A percentile compares a stretch with the other conserved stretches of the same genome.
phyloP scores from a whole-genome alignment of 2,888 invertebrate species.

The Orthonychiurus folsomi region DNA sequence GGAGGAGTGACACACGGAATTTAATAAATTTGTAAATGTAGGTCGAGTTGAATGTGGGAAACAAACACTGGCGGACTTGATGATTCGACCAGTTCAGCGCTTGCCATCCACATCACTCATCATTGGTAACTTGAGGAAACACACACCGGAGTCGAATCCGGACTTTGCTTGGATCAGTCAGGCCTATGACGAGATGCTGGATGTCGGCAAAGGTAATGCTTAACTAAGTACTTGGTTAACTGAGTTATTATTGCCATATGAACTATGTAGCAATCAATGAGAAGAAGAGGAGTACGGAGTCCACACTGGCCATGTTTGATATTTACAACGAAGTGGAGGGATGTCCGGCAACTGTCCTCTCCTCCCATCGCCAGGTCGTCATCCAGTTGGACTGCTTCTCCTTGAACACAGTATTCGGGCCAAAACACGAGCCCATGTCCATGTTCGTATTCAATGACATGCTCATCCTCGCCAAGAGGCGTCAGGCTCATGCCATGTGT shows the following conservation, averaged over 20 bases:
- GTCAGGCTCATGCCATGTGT: no score
- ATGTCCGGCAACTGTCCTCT: conserved; percentile 73
- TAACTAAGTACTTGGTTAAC: no score
- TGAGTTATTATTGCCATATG: no score
- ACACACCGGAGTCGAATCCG: conserved; percentile 78
- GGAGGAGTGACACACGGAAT: neutral
- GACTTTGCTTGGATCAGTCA: conserved; percentile 49
- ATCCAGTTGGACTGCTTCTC: conserved; percentile 35
- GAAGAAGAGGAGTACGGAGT: conserved; percentile 92
- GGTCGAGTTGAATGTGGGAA: conserved; percentile 85
- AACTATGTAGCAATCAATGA: no score
- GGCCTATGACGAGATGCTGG: conserved; percentile 27
- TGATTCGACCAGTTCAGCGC: conserved; percentile 95
- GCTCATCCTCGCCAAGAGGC: conserved; percentile 36
- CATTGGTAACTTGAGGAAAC: conserved; percentile 88
- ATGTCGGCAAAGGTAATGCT: conserved; percentile 78
- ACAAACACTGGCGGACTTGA: conserved; percentile 86
- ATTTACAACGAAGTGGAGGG: conserved; percentile 97
- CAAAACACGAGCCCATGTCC: conserved; percentile 33
- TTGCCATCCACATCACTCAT: conserved; percentile 91
- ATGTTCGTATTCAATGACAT: conserved; percentile 36
- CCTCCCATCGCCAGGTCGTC: conserved; percentile 34
- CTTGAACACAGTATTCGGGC: conserved; percentile 32
- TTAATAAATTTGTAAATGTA: conserved; percentile 13
- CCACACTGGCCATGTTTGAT: conserved; percentile 90